A percentile compares a stretch with the other conserved stretches of the same genome.
phyloP scores from a whole-genome alignment of 1,140 invertebrate species.

The Drosophila lowei region DNA sequence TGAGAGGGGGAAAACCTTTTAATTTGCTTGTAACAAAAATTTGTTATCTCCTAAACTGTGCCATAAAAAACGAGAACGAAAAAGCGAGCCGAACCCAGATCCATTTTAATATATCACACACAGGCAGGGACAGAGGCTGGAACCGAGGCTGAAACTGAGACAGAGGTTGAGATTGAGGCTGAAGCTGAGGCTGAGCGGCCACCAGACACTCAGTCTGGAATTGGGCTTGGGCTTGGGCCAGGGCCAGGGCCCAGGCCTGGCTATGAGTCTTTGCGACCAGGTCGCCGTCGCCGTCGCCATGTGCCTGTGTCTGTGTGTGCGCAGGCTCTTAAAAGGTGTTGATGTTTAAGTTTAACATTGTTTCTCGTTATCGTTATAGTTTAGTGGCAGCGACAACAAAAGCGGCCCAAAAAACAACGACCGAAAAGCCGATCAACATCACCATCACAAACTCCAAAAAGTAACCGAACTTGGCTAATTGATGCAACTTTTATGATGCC shows the following conservation, averaged over 20 bases:
- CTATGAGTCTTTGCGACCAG: too few relatives aligned
- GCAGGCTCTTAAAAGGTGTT: constrained; percentile 79
- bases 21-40: constrained; percentile 83
- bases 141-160: neutral
- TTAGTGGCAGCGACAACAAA: constrained; percentile 80
- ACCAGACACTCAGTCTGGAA: constrained; percentile 49
- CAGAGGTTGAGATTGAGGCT: neutral
- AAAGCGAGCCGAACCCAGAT: constrained; percentile 63
- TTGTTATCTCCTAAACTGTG: constrained; percentile 83
- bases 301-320: neutral
- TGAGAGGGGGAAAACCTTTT: constrained; percentile 72
- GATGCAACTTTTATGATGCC: constrained; percentile 72
- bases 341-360: constrained; percentile 83
- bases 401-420: constrained; percentile 47
- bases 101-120: constrained; percentile 80
- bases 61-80: constrained; percentile 82
- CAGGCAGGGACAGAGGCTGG: constrained; percentile 4
- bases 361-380: constrained; percentile 82
- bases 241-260: constrained; percentile 2
- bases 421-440: constrained; percentile 15
- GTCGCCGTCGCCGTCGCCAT: too few relatives aligned
- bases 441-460: constrained; percentile 30
- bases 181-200: constrained; percentile 14
- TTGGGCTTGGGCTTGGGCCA: constrained; percentile 20
- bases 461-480: constrained; percentile 71